Evolutionary conservation across 2,113 vertebrate genomes (phyloP).

Genomic region (Eurystomus gularis): DNA sequence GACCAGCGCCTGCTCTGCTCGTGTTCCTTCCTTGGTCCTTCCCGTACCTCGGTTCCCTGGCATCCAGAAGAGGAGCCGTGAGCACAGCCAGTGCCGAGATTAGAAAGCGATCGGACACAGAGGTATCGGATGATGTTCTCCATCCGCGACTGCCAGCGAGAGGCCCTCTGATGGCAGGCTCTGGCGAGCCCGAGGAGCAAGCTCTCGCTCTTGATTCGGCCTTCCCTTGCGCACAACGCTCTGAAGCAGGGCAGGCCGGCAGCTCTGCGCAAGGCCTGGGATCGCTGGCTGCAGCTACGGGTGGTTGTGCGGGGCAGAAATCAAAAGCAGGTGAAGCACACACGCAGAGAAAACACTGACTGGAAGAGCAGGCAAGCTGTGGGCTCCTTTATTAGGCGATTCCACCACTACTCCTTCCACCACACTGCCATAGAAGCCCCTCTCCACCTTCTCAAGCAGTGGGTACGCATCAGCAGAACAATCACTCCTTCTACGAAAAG

Average conservation of each 20-base stretch:
- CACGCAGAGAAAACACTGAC: background rate
- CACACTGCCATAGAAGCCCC: background rate
- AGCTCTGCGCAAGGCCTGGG: fast-evolving
- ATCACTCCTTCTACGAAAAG: background rate
- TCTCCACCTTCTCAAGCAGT: background rate
- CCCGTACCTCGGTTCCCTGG: background rate
- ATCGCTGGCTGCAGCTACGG: background rate
- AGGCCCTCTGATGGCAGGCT: background rate
- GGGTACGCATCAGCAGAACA: background rate
- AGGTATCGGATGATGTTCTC: background rate
- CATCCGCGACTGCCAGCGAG: background rate
- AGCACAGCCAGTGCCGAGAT: background rate
- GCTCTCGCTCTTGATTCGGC: background rate
- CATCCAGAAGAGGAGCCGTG: background rate
- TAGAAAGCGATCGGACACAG: background rate
- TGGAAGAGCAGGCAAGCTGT: background rate
- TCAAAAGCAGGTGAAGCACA: background rate
- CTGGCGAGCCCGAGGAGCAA: background rate
- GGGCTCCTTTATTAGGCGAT: fast-evolving
- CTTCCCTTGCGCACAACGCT: background rate
- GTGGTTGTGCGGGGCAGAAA: fast-evolving
- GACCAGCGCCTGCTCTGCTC: background rate
- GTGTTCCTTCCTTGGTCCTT: background rate
- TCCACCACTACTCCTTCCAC: background rate
- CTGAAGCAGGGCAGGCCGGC: background rate